These are phyloP conservation scores for Varecia variegata DNA, from an alignment of 2,797 vertebrate genomes.

Conservation along the genomic window DNA sequence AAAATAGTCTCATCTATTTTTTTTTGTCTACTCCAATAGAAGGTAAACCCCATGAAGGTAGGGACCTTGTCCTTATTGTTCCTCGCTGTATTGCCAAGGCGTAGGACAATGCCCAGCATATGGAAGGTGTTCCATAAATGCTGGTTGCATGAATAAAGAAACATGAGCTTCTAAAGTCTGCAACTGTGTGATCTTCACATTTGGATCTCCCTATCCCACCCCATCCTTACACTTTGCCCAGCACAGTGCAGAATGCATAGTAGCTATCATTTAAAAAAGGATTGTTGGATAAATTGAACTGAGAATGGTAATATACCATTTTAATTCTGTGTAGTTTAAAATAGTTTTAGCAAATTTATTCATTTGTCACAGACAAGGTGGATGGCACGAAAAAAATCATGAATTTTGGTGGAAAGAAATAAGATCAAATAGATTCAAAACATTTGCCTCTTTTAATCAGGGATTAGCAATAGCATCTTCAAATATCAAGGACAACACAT, in stretches of 20 bases:
- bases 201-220: background rate
- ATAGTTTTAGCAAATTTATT: background rate
- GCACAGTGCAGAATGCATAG: background rate
- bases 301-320: background rate
- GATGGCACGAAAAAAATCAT: background rate
- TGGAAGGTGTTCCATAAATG: background rate
- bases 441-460: background rate
- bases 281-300: background rate
- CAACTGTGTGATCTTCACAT: background rate
- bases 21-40: background rate
- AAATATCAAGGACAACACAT: background rate
- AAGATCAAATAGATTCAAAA: slow-evolving; percentile 25
- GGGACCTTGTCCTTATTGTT: background rate
- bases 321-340: slow-evolving; percentile 41
- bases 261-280: background rate
- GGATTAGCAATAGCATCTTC: background rate
- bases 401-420: slow-evolving; percentile 8
- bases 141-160: background rate
- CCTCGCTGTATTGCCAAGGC: background rate
- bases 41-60: background rate
- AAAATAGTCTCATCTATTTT: background rate
- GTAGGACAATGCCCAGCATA: background rate
- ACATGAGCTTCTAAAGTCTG: background rate
- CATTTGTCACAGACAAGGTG: background rate
- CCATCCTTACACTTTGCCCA: background rate